Conservation (phyloP, 2,888 invertebrate species). For the Lordiphosa fenestrarum region DNA sequence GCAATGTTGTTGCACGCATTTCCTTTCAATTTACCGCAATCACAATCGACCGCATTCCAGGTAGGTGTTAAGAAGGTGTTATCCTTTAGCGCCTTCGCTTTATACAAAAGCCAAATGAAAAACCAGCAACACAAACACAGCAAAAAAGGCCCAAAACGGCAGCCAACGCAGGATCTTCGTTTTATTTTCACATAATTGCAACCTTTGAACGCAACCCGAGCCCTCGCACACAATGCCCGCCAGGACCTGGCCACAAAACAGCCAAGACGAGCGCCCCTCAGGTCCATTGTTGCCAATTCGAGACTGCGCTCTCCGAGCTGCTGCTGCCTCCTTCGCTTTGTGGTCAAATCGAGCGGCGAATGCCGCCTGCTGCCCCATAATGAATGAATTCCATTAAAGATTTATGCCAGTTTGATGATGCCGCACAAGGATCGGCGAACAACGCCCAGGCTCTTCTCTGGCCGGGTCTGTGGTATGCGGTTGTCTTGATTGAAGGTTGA, state of each 20-base stretch:
- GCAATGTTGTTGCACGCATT: constrained; percentile 15
- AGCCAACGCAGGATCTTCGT: constrained; percentile 28
- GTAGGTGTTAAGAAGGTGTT: constrained; percentile 78
- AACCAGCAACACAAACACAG: constrained; percentile 32
- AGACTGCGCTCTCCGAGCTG: constrained; percentile 18
- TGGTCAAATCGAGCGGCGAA: constrained; percentile 53
- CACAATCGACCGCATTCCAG: constrained; percentile 36
- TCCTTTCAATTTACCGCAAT: constrained; percentile 40
- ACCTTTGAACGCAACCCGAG: constrained; percentile 32
- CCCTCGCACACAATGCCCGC: constrained; percentile 54
- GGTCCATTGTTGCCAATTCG: constrained; percentile 48
- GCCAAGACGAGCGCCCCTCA: constrained; percentile 32
- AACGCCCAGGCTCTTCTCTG: constrained; percentile 29
- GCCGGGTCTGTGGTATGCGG: constrained; percentile 24
- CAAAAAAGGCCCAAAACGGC: constrained; percentile 34
- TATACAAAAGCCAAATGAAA: constrained; percentile 18
- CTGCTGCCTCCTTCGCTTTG: constrained; percentile 42
- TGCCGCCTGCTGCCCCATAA: constrained; percentile 51
- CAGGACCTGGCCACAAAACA: constrained; percentile 42
- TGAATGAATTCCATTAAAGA: constrained; percentile 77
- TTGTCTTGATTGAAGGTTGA: constrained; percentile 77
- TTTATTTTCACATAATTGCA: constrained; percentile 68
- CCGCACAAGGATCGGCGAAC: constrained; percentile 63
- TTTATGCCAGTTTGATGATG: constrained; percentile 78
- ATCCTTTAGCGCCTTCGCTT: constrained; percentile 77